Evolutionary conservation across 1,140 invertebrate species (phyloP).

Genomic region (Ladona fulva): DNA sequence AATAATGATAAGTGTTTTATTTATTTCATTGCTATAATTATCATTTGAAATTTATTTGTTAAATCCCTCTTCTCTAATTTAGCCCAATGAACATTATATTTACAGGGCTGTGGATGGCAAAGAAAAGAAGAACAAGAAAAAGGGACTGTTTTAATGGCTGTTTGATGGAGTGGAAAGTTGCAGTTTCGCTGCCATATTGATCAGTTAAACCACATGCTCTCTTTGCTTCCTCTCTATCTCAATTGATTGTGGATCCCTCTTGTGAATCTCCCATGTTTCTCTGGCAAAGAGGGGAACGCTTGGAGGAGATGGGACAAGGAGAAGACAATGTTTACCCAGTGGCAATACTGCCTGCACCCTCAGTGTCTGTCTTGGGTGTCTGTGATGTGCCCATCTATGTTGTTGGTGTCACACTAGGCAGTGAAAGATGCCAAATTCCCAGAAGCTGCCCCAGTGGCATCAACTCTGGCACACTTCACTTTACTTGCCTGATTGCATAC

Average conservation of each 20-base stretch:
- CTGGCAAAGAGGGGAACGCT: too few relatives aligned
- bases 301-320: too few relatives aligned
- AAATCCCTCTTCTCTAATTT: too few relatives aligned
- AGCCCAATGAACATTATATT: too few relatives aligned
- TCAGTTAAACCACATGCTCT: too few relatives aligned
- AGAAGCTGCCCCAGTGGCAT: neutral
- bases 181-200: neutral
- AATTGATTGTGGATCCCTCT: too few relatives aligned
- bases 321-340: too few relatives aligned
- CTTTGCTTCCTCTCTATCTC: too few relatives aligned
- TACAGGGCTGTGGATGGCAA: slow-evolving; percentile 48
- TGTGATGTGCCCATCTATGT: neutral
- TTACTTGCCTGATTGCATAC: neutral
- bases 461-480: neutral
- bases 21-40: too few relatives aligned
- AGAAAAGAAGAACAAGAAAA: slow-evolving; percentile 51
- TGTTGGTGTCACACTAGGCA: neutral
- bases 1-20: too few relatives aligned
- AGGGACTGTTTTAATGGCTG: slow-evolving; percentile 41
- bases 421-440: neutral
- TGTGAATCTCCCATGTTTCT: too few relatives aligned
- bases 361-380: neutral
- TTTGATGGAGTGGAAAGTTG: neutral
- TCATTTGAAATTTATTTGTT: too few relatives aligned
- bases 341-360: neutral